Evolutionary conservation across 1,140 invertebrate species (phyloP).

Genomic region (Leptopilina clavipes): DNA sequence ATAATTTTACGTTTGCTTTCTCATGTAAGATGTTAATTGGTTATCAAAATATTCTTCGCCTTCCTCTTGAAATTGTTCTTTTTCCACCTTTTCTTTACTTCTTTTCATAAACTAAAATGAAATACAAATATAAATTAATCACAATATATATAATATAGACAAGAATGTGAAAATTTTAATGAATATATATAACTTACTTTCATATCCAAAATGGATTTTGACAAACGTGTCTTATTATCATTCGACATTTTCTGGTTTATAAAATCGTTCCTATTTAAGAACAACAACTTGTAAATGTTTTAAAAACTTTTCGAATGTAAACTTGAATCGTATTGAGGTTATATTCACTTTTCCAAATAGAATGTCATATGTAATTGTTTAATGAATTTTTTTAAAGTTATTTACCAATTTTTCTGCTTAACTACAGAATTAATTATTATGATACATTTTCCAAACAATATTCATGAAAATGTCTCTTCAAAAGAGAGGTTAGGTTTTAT

Average conservation of each 20-base stretch:
- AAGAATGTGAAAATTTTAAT: constrained; percentile 10
- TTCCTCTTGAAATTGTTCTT: constrained; percentile 84
- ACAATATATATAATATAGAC: constrained; percentile 33
- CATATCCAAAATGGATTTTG: constrained; percentile 84
- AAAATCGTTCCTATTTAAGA: too few relatives aligned
- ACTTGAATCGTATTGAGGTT: background rate
- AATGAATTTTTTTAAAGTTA: background rate
- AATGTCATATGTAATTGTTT: background rate
- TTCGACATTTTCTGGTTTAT: background rate
- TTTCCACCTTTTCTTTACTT: constrained; percentile 87
- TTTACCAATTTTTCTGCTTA: too few relatives aligned
- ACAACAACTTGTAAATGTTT: background rate
- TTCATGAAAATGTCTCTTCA: too few relatives aligned
- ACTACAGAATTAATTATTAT: too few relatives aligned
- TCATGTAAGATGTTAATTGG: constrained; percentile 71
- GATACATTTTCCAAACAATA: too few relatives aligned
- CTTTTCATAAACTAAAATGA: constrained; percentile 88
- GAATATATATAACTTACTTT: constrained; percentile 69
- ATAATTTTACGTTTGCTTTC: constrained; percentile 75
- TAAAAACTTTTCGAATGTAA: too few relatives aligned
- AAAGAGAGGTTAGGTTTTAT: too few relatives aligned
- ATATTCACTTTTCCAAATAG: background rate
- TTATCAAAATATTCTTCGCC: constrained; percentile 80
- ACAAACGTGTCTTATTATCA: constrained; percentile 74
- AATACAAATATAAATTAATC: constrained; percentile 35